phyloP scores from a whole-genome alignment of 2,113 vertebrate genomes.

The Podarcis muralis region DNA sequence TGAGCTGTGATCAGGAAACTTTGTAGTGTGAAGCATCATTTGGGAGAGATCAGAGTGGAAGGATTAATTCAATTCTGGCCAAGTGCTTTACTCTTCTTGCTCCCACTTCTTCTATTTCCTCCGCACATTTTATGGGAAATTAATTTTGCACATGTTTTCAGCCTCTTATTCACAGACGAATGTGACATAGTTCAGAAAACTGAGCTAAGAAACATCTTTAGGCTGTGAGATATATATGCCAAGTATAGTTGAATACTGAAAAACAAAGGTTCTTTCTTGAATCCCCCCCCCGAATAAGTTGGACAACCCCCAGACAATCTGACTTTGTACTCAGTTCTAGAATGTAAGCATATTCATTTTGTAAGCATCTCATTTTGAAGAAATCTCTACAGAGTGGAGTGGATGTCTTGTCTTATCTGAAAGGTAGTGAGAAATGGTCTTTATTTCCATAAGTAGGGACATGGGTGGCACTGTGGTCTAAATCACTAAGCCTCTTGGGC shows the following conservation, averaged over 20 bases:
- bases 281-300: neutral
- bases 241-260: neutral
- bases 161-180: conserved; percentile 17
- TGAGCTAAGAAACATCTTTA: neutral
- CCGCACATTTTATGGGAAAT: neutral
- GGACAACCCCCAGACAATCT: neutral
- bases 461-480: no score
- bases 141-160: conserved; percentile 15
- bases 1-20: neutral
- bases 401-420: neutral
- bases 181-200: neutral
- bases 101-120: neutral
- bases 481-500: no score
- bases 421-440: neutral
- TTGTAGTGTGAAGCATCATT: conserved; percentile 1
- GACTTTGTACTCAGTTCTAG: neutral
- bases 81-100: neutral
- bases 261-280: neutral
- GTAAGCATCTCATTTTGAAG: neutral
- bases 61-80: conserved; percentile 1
- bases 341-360: neutral
- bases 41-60: conserved; percentile 5
- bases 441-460: neutral
- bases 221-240: neutral
- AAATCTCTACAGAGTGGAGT: neutral